phyloP scores from a whole-genome alignment of 2,113 vertebrate genomes.

The Psilopsiagon aymara region DNA sequence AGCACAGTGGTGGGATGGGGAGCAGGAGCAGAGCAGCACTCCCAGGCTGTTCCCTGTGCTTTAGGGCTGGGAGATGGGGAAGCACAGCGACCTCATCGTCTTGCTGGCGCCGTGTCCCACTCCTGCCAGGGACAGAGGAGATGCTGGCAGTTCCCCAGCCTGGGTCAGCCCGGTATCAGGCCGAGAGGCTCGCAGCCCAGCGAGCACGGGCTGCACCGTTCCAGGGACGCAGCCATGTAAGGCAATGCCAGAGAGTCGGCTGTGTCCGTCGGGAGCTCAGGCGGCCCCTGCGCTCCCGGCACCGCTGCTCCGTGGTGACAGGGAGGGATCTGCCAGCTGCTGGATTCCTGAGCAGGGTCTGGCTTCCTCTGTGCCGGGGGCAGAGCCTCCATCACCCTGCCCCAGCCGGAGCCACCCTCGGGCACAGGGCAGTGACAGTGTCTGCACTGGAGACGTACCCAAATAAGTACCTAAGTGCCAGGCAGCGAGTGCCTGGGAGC shows the following conservation, averaged over 20 bases:
- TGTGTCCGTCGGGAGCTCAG: accelerated
- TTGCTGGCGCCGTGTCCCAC: accelerated
- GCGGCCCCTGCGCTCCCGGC: background rate
- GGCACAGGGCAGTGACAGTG: accelerated
- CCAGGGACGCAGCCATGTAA: background rate
- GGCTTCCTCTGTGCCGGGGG: background rate
- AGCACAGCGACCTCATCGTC: background rate
- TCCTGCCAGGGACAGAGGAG: background rate
- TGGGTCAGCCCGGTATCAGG: background rate
- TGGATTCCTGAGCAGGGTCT: background rate
- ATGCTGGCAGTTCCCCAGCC: background rate
- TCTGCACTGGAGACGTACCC: accelerated
- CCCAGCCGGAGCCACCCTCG: background rate
- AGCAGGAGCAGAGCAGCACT: background rate
- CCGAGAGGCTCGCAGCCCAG: accelerated
- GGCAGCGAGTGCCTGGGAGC: accelerated
- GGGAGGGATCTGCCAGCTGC: background rate
- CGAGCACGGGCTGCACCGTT: accelerated
- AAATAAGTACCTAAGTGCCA: accelerated
- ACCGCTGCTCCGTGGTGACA: background rate
- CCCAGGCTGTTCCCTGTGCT: background rate
- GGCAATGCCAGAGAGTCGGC: background rate
- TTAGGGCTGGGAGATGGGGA: background rate
- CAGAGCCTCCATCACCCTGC: accelerated
- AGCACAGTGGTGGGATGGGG: background rate